Conservation (phyloP, 1,140 invertebrate species). For the Colletes gigas region DNA sequence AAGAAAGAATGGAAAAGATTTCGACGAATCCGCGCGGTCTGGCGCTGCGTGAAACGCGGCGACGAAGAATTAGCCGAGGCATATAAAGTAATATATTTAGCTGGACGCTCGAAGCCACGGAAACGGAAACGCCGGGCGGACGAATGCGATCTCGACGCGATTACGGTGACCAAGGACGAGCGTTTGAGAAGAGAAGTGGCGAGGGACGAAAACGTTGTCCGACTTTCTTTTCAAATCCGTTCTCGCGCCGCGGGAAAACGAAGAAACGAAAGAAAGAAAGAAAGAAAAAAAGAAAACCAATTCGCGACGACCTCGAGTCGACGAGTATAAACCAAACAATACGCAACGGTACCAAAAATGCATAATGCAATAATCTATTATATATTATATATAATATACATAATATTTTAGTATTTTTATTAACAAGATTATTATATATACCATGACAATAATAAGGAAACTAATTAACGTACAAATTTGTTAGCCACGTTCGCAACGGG, state of each 20-base stretch:
- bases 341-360: constrained; percentile 81
- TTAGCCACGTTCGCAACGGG: constrained; percentile 75
- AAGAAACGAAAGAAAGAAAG: not conserved
- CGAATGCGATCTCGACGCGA: not conserved
- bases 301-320: constrained; percentile 39
- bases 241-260: not conserved
- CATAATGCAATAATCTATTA: constrained; percentile 82
- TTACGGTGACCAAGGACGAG: not conserved
- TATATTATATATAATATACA: constrained; percentile 80
- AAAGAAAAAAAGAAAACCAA: constrained; percentile 33
- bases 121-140: not conserved
- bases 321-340: constrained; percentile 71
- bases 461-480: constrained; percentile 82
- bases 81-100: constrained; percentile 6
- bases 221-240: constrained; percentile 10
- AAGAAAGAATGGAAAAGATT: too few species aligned
- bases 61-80: not conserved
- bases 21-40: not conserved
- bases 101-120: not conserved
- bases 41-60: not conserved
- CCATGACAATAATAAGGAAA: constrained; percentile 80
- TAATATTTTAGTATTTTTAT: constrained; percentile 82
- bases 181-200: not conserved
- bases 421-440: constrained; percentile 79
- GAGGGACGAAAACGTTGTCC: not conserved